These are phyloP conservation scores for Timema cristinae DNA, from an alignment of 2,888 invertebrate species.

Conservation along the genomic window DNA sequence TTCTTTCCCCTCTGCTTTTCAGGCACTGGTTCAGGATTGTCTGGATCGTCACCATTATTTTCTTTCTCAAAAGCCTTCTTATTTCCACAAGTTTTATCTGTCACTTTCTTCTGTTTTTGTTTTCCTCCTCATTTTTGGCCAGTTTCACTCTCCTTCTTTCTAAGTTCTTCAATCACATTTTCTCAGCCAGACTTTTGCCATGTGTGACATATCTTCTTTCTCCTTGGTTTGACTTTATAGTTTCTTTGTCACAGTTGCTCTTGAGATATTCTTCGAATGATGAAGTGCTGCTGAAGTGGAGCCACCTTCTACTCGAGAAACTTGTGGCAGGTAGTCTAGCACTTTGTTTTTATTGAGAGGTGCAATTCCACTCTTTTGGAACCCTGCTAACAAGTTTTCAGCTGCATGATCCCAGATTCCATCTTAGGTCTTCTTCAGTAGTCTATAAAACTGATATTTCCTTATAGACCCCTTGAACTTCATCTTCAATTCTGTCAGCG, in stretches of 20 bases:
- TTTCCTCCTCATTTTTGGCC: too few relatives aligned
- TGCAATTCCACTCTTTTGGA: slow-evolving; percentile 2
- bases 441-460: not conserved
- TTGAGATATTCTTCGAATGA: slow-evolving; percentile 4
- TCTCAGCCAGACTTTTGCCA: slow-evolving; percentile 8
- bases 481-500: slow-evolving; percentile 14
- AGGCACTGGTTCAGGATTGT: not conserved
- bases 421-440: slow-evolving; percentile 14
- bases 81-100: too few relatives aligned
- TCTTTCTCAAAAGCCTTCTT: too few relatives aligned
- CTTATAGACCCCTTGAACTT: slow-evolving; percentile 2
- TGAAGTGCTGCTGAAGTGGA: not conserved
- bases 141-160: too few relatives aligned
- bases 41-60: too few relatives aligned
- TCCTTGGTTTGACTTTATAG: not conserved
- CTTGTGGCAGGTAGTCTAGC: not conserved
- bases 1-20: not conserved
- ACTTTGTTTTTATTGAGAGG: slow-evolving; percentile 10
- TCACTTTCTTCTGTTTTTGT: too few relatives aligned
- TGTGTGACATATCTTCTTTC: not conserved
- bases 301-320: not conserved
- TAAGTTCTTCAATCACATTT: slow-evolving; percentile 3
- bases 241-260: not conserved
- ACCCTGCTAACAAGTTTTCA: not conserved
- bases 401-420: not conserved